Evolutionary conservation across 2,888 invertebrate species (phyloP).

Genomic region (Monochamus alternatus): DNA sequence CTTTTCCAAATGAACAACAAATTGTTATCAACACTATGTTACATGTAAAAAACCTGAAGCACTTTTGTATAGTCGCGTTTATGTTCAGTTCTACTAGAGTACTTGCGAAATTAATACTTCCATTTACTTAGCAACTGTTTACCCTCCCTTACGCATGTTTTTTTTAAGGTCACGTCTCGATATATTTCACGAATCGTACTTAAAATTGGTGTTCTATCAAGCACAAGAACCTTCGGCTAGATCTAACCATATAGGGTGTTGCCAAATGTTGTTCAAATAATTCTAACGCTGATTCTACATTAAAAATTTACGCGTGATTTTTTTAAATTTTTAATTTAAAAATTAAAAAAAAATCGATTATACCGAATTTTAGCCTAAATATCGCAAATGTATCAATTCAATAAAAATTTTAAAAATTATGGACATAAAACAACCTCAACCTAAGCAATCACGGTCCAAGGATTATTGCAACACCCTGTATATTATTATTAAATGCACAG

Average conservation of each 20-base stretch:
- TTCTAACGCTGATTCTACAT: too few relatives aligned
- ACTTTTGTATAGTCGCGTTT: constrained; percentile 57
- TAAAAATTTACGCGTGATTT: too few relatives aligned
- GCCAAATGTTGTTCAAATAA: too few relatives aligned
- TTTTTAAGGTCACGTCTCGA: not conserved
- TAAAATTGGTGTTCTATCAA: constrained; percentile 27
- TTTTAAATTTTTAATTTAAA: too few relatives aligned
- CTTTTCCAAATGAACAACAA: constrained; percentile 54
- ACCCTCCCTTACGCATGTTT: not conserved
- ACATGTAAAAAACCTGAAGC: constrained; percentile 55
- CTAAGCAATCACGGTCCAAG: too few relatives aligned
- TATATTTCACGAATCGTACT: not conserved
- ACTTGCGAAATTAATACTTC: not conserved
- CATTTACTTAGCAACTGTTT: constrained; percentile 34
- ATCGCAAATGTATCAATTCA: too few relatives aligned
- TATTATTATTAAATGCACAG: constrained; percentile 10
- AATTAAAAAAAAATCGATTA: too few relatives aligned
- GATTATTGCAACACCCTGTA: too few relatives aligned
- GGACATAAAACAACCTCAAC: too few relatives aligned
- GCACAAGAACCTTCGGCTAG: constrained; percentile 8
- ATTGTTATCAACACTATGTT: constrained; percentile 52
- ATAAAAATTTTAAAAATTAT: too few relatives aligned
- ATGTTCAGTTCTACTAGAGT: constrained; percentile 27
- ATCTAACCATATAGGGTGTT: not conserved
- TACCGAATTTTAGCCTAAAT: too few relatives aligned